These are phyloP conservation scores for Drosophila diplacantha DNA, from an alignment of 2,888 invertebrate genomes.

Conservation along the genomic window DNA sequence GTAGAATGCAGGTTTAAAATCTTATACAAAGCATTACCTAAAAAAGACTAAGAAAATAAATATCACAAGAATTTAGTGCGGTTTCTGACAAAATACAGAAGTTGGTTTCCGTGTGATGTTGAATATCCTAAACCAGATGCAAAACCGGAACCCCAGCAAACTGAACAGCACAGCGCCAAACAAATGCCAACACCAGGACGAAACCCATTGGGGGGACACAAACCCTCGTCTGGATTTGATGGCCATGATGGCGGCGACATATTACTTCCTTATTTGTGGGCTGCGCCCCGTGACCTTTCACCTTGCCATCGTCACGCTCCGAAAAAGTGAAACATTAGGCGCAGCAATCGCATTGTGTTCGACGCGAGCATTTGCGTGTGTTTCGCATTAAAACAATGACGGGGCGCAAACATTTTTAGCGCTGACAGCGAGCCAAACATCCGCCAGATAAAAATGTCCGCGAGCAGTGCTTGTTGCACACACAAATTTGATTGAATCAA, in stretches of 20 bases:
- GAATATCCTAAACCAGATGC: neutral
- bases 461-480: slow-evolving; percentile 26
- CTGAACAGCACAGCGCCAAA: slow-evolving; percentile 13
- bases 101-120: neutral
- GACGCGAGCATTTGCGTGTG: slow-evolving; percentile 26
- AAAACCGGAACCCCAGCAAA: neutral
- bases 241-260: slow-evolving; percentile 66
- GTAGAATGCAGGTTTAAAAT: neutral
- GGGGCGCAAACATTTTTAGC: slow-evolving; percentile 57
- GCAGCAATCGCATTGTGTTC: slow-evolving; percentile 45
- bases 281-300: slow-evolving; percentile 57
- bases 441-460: slow-evolving; percentile 63
- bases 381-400: slow-evolving; percentile 69
- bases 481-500: slow-evolving; percentile 63
- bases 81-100: neutral
- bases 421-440: slow-evolving; percentile 72
- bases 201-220: slow-evolving; percentile 42
- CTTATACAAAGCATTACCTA: neutral
- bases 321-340: slow-evolving; percentile 63
- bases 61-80: neutral
- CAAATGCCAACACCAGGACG: slow-evolving; percentile 29
- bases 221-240: slow-evolving; percentile 66
- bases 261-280: slow-evolving; percentile 75
- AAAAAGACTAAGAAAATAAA: neutral
- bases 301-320: slow-evolving; percentile 36